phyloP scores from a whole-genome alignment of 92 coral and sea anemone species.

The Paragorgia papillata region DNA sequence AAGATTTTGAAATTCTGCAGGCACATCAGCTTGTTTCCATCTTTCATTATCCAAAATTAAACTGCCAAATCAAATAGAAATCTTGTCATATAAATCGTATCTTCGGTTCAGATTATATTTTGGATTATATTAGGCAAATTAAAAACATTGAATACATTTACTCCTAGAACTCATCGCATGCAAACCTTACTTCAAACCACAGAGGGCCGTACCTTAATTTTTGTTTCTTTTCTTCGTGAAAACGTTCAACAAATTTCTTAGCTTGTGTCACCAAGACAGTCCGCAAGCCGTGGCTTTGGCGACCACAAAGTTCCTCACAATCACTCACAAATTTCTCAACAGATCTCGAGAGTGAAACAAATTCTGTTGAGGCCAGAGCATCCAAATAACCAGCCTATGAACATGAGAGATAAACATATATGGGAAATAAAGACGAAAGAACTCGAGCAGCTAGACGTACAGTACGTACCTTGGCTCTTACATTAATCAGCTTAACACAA shows the following conservation, averaged over 20 bases:
- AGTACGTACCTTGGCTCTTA: conserved; percentile 85
- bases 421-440: background rate
- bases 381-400: conserved; percentile 90
- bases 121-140: too few relatives aligned
- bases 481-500: conserved; percentile 91
- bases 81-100: background rate
- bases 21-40: conserved; percentile 99
- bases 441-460: background rate
- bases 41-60: conserved; percentile 95
- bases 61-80: conserved; percentile 50
- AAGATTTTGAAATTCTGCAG: conserved; percentile 83
- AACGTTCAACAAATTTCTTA: conserved; percentile 93
- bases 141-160: too few relatives aligned
- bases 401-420: background rate
- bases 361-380: conserved; percentile 92
- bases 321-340: conserved; percentile 95
- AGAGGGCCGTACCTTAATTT: conserved; percentile 91
- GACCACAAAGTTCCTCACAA: conserved; percentile 94
- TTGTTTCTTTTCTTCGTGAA: conserved; percentile 95
- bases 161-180: too few relatives aligned
- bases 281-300: conserved; percentile 92
- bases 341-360: conserved; percentile 85
- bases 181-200: too few relatives aligned
- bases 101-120: background rate
- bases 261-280: conserved; percentile 92